phyloP scores from a whole-genome alignment of 1,140 invertebrate genomes.

The Myzus persicae region DNA sequence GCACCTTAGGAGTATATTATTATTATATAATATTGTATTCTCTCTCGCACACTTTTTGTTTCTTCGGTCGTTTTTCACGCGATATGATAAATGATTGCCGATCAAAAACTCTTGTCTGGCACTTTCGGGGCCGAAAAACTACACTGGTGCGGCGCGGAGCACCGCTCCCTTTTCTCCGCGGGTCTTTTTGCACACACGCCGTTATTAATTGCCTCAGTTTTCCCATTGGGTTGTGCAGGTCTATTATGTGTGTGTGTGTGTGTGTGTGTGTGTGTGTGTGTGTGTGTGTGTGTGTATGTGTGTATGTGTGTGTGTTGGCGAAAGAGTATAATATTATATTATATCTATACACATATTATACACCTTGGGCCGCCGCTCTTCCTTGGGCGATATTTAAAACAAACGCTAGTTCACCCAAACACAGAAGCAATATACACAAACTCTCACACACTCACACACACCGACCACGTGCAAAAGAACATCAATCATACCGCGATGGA shows the following conservation, averaged over 20 bases:
- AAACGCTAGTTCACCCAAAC: not conserved
- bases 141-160: not conserved
- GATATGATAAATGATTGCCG: conserved; percentile 57
- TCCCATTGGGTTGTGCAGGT: not conserved
- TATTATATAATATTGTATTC: not conserved
- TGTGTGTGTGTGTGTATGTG: too few species aligned
- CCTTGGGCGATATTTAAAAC: conserved; percentile 53
- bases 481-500: conserved; percentile 54
- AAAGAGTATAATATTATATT: not conserved
- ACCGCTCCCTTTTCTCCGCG: not conserved
- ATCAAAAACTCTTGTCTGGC: conserved; percentile 52
- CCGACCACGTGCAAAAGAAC: conserved; percentile 6
- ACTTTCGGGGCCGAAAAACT: conserved; percentile 40
- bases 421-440: not conserved
- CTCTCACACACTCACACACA: not conserved
- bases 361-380: not conserved
- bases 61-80: conserved; percentile 52
- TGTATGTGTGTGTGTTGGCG: not conserved
- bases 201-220: conserved; percentile 53
- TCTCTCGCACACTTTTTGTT: conserved; percentile 45
- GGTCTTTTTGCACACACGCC: conserved; percentile 38
- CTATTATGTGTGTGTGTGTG: not conserved
- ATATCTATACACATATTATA: not conserved
- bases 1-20: not conserved
- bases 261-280: not conserved